phyloP scores from a whole-genome alignment of 2,888 invertebrate species.

The Eristalis tenax region DNA sequence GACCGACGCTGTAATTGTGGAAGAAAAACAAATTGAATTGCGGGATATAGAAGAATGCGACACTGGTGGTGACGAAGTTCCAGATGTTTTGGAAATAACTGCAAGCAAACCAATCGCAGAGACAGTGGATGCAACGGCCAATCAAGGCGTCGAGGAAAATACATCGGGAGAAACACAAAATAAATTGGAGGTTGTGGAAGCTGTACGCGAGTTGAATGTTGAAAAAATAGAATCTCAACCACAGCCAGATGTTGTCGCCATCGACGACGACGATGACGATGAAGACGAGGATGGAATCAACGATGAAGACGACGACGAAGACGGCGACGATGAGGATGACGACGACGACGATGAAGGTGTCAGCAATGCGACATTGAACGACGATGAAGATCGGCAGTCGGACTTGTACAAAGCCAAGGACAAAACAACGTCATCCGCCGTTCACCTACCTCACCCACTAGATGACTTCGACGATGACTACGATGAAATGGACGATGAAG shows the following conservation, averaged over 20 bases:
- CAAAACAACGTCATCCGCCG: background rate
- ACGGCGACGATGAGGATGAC: conserved; percentile 27
- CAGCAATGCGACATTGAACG: conserved; percentile 37
- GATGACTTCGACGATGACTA: conserved; percentile 49
- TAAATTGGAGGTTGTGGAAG: background rate
- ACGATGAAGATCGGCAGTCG: conserved; percentile 33
- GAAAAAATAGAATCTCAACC: background rate
- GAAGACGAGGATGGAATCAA: conserved; percentile 24
- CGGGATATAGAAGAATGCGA: conserved; percentile 50
- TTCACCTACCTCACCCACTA: background rate
- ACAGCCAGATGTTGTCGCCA: conserved; percentile 42
- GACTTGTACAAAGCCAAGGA: conserved; percentile 6
- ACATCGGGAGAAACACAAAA: background rate
- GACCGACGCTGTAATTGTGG: background rate
- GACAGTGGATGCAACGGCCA: background rate
- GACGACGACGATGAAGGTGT: conserved; percentile 39
- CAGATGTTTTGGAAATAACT: conserved; percentile 6
- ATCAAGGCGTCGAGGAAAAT: background rate
- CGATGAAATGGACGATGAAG: conserved; percentile 34
- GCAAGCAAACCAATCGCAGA: background rate
- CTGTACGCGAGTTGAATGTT: background rate
- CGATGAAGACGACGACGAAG: conserved; percentile 25
- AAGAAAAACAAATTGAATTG: background rate
- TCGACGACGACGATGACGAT: conserved; percentile 43
- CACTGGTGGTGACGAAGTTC: conserved; percentile 54